Percentiles rank a stretch among this genome's conserved stretches.
These are phyloP conservation scores for Cephus cinctus DNA, from an alignment of 1,140 invertebrate species.

Conservation along the genomic window DNA sequence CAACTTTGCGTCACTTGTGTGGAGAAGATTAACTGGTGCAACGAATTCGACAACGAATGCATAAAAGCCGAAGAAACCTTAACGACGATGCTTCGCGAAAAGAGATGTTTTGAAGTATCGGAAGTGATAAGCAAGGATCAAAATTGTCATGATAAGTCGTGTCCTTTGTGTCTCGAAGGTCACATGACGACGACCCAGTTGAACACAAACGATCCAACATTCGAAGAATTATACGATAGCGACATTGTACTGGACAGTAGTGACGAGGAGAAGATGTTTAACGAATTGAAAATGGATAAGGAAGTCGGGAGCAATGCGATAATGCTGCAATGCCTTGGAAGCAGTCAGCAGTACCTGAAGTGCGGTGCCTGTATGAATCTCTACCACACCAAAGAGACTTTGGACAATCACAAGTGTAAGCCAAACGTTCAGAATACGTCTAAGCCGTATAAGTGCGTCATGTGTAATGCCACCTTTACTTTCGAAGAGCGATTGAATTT, in stretches of 20 bases:
- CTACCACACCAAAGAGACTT: constrained; percentile 30
- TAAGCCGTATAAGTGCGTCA: constrained; percentile 27
- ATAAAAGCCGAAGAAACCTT: constrained; percentile 32
- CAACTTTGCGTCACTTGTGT: constrained; percentile 29
- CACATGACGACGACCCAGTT: constrained; percentile 16
- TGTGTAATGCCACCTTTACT: constrained; percentile 27
- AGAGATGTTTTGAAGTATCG: constrained; percentile 10
- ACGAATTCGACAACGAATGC: constrained; percentile 29
- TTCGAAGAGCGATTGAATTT: constrained; percentile 38
- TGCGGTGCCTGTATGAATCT: constrained; percentile 38
- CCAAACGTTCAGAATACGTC: constrained; percentile 29
- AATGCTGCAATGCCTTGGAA: constrained; percentile 25
- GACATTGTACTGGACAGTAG: constrained; percentile 34
- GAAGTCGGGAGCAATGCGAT: constrained; percentile 17
- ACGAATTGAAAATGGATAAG: constrained; percentile 15
- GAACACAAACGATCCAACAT: constrained; percentile 1
- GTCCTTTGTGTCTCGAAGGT: constrained; percentile 31
- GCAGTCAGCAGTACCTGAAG: constrained; percentile 31
- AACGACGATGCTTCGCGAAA: constrained; percentile 22
- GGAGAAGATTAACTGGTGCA: constrained; percentile 33
- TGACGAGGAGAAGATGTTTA: constrained; percentile 27
- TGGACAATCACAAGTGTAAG: constrained; percentile 36
- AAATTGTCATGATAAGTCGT: constrained; percentile 18
- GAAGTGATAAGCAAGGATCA: neutral
- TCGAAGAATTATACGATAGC: constrained; percentile 28